phyloP scores from a whole-genome alignment of 2,888 invertebrate genomes.

The Lymantria monacha region DNA sequence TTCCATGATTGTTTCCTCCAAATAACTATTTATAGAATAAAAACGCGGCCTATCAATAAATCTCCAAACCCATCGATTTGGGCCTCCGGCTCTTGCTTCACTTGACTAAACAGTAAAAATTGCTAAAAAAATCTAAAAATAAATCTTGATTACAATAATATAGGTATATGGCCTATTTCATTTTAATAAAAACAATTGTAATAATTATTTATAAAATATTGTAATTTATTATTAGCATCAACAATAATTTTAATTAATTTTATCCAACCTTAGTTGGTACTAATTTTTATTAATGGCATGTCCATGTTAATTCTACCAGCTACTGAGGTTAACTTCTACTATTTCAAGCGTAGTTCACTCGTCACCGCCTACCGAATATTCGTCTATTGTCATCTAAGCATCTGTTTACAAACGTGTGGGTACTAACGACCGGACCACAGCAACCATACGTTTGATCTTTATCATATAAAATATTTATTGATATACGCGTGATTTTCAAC shows the following conservation, averaged over 20 bases:
- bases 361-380: constrained; percentile 79
- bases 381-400: constrained; percentile 63
- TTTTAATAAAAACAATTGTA: too few relatives aligned
- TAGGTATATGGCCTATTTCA: too few relatives aligned
- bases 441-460: constrained; percentile 40
- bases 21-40: too few relatives aligned
- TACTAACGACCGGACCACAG: constrained; percentile 41
- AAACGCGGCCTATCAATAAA: too few relatives aligned
- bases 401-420: constrained; percentile 61
- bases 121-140: too few relatives aligned
- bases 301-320: constrained; percentile 46
- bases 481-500: constrained; percentile 45
- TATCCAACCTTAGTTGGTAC: not conserved
- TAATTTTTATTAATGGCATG: not conserved
- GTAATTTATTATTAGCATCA: too few relatives aligned
- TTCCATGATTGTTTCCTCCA: too few relatives aligned
- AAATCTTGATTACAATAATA: too few relatives aligned
- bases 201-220: too few relatives aligned
- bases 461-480: constrained; percentile 43
- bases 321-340: constrained; percentile 32
- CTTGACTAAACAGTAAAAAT: too few relatives aligned
- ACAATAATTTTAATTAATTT: not conserved
- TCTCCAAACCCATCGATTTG: too few relatives aligned
- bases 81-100: too few relatives aligned
- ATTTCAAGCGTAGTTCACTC: constrained; percentile 48